Percentiles rank a stretch among this genome's conserved stretches.
These are phyloP conservation scores for Argya squamiceps DNA, from an alignment of 2,797 vertebrate genomes.

Conservation along the genomic window DNA sequence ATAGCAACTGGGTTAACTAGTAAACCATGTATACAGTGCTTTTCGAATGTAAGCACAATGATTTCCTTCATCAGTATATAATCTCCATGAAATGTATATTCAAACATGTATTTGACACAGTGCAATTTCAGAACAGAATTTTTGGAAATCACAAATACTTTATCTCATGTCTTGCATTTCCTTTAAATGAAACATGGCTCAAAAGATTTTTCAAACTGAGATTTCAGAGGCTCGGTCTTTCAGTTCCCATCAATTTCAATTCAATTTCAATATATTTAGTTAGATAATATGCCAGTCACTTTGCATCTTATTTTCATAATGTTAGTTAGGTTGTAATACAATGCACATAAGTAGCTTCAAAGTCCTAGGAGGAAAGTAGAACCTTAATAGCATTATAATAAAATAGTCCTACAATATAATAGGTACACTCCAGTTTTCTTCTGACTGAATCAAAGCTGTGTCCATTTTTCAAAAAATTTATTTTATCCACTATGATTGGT, in stretches of 20 bases:
- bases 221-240: not conserved
- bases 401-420: not conserved
- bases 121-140: not conserved
- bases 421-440: not conserved
- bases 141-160: not conserved
- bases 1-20: not conserved
- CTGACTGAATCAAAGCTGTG: not conserved
- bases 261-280: not conserved
- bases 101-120: not conserved
- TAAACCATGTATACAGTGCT: not conserved
- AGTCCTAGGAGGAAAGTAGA: not conserved
- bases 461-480: not conserved
- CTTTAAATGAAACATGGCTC: not conserved
- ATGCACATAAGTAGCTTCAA: not conserved
- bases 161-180: not conserved
- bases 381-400: not conserved
- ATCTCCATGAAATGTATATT: not conserved
- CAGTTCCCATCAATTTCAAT: not conserved
- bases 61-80: not conserved
- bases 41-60: not conserved
- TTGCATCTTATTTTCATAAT: not conserved
- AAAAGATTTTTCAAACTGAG: not conserved
- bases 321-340: not conserved
- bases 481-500: not conserved
- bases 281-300: not conserved